These are phyloP conservation scores for Malurus melanocephalus DNA, from an alignment of 2,113 vertebrate genomes.

Conservation along the genomic window DNA sequence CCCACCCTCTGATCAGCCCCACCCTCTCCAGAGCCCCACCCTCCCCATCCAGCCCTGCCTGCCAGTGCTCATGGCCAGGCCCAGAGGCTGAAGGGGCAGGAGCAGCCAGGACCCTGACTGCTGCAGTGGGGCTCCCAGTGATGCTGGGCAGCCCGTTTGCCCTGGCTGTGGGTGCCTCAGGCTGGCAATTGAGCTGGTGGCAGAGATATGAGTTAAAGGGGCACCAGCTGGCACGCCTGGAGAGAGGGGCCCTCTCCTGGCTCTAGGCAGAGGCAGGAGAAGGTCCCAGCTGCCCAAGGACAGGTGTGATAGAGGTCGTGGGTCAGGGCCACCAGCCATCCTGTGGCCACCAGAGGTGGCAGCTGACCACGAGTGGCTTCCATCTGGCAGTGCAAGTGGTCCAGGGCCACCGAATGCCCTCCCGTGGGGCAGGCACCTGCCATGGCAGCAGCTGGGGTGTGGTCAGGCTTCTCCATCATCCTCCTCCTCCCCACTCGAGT, in stretches of 20 bases:
- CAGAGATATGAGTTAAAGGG: neutral
- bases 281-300: accelerated
- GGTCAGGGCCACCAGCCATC: neutral
- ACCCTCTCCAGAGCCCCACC: neutral
- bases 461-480: constrained; percentile 42
- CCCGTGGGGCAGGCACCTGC: accelerated
- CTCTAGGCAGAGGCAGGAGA: neutral
- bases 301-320: neutral
- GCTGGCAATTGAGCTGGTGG: neutral
- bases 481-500: neutral
- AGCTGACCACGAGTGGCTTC: neutral
- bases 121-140: neutral
- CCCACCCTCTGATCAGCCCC: no score
- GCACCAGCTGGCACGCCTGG: neutral
- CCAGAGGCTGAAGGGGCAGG: neutral
- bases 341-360: neutral
- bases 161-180: accelerated
- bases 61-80: neutral
- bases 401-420: neutral
- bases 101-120: neutral
- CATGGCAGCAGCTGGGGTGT: neutral
- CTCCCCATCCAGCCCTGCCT: neutral
- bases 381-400: neutral
- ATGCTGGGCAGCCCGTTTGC: accelerated
- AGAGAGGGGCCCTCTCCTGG: neutral